Evolutionary conservation across 2,888 invertebrate species (phyloP), one percentile per base, ranked within the genome.

Genomic region (Andricus quercusramuli): DNA sequence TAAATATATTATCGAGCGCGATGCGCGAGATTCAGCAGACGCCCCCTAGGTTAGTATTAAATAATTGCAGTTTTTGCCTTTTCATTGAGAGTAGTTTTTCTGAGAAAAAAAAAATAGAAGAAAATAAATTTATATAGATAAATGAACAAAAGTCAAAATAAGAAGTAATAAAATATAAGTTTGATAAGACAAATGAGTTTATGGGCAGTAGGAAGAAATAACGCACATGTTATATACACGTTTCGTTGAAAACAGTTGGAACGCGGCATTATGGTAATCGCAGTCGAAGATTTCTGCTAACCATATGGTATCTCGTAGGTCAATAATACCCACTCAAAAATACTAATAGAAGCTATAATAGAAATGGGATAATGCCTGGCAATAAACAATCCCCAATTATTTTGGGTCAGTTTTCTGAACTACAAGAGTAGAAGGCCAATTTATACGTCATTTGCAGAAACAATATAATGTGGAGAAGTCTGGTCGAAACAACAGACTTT

Each of bases 261-360:
- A 84, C 85, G 83, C 89, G 87, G 80, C 84, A 83, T 88, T 89
- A 89, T 89, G 88, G 84, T 89, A 89, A 89, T 88, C 80, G 84
- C 81, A 77, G 80, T 83, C 84, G 83, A 80, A 86, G 85, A 87
- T 88, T 86, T 86, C 86, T 79, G 86, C 88, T 87, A 88, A 86
- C 90, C 90, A 90, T 88, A 90, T 90, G 89, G 86, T 88, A 80
- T 65, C 59, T 56, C 56, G 47, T 59, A 67, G 51, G 79, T 79
- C 81, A 81, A 79, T 74, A 74, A 62, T 66, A 79, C 66, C 74
- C 77, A 82, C 76, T 78, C 83, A 86, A 77, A 86, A 85, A 82
- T 85, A 86, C 86, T 87, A 87, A 87, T 86, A 85, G 81, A 83
- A 85, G 82, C 82, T 82, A 80, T 85, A n/a, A 74, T 56, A 56